Conservation (phyloP, 2,113 vertebrate species). For the Glaucidium brasilianum region DNA sequence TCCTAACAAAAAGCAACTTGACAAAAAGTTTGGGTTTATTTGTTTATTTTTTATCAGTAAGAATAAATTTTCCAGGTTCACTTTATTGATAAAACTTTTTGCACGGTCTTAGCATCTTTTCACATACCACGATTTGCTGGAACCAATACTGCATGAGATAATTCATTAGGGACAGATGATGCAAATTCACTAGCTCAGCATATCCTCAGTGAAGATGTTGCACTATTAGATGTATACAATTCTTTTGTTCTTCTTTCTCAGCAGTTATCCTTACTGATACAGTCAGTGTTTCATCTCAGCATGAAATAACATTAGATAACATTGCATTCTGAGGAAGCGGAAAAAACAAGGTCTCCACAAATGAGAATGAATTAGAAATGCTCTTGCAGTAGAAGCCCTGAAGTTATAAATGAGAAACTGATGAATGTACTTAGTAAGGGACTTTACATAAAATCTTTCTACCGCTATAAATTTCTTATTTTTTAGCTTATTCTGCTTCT, state of each 20-base stretch:
- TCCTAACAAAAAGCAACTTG: not conserved
- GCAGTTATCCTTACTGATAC: slow-evolving; percentile 63
- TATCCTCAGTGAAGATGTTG: slow-evolving; percentile 52
- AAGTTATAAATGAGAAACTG: slow-evolving; percentile 54
- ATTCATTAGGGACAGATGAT: slow-evolving; percentile 58
- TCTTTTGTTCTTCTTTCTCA: slow-evolving; percentile 73
- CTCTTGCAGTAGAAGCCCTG: slow-evolving; percentile 12
- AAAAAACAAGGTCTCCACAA: slow-evolving; percentile 63
- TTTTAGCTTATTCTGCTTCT: slow-evolving; percentile 25
- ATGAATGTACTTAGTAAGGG: slow-evolving; percentile 19
- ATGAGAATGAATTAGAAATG: slow-evolving; percentile 69
- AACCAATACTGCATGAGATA: slow-evolving; percentile 51
- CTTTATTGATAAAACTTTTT: slow-evolving; percentile 25
- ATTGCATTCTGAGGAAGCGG: slow-evolving; percentile 29
- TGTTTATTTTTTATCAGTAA: not conserved
- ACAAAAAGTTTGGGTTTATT: not conserved
- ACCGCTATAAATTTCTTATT: slow-evolving; percentile 15
- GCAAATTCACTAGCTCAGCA: slow-evolving; percentile 68
- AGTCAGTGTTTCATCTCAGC: slow-evolving; percentile 69
- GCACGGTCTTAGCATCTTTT: slow-evolving; percentile 21
- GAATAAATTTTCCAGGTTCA: not conserved
- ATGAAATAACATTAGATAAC: slow-evolving; percentile 73
- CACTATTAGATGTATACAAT: slow-evolving; percentile 53
- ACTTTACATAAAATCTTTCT: slow-evolving; percentile 19
- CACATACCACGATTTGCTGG: slow-evolving; percentile 16